These are phyloP conservation scores for Opisthocomus hoazin DNA, from an alignment of 2,113 vertebrate species.

Conservation along the genomic window DNA sequence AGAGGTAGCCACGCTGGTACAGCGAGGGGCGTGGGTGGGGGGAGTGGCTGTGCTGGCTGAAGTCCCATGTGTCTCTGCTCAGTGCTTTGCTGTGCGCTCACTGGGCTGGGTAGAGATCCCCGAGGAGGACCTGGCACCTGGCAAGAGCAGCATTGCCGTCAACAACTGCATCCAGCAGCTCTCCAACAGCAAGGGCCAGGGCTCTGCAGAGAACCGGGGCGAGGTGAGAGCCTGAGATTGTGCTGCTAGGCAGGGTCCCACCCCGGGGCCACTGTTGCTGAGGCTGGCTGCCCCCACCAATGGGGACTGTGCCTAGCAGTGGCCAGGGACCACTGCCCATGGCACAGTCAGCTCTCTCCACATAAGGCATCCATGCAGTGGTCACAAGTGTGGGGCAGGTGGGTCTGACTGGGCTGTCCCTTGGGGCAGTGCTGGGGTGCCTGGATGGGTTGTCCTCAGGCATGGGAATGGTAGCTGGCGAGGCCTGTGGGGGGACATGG, in stretches of 20 bases:
- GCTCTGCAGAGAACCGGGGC: conserved; percentile 73
- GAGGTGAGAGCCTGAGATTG: conserved; percentile 76
- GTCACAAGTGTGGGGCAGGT: not conserved
- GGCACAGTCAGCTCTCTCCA: not conserved
- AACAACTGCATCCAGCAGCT: conserved; percentile 98
- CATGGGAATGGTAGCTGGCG: not conserved
- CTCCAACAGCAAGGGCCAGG: conserved; percentile 80
- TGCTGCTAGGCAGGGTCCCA: not conserved
- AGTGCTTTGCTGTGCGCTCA: conserved; percentile 92
- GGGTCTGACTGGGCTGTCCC: not conserved
- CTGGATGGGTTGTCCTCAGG: not conserved
- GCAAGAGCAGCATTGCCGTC: conserved; percentile 92
- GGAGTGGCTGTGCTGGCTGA: not conserved
- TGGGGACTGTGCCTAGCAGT: accelerated
- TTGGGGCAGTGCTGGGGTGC: not conserved
- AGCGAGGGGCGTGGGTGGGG: accelerated
- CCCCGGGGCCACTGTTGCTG: not conserved
- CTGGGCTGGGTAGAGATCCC: conserved; percentile 96
- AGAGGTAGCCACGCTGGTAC: not conserved
- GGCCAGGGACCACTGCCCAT: too few species aligned
- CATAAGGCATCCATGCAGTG: accelerated
- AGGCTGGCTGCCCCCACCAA: not conserved
- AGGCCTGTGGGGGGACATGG: not conserved
- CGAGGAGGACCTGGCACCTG: conserved; percentile 91
- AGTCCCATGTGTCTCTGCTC: not conserved